Base-by-base conservation (phyloP, 2,797 vertebrate genomes). In the Pangasius mekongensis region DNA sequence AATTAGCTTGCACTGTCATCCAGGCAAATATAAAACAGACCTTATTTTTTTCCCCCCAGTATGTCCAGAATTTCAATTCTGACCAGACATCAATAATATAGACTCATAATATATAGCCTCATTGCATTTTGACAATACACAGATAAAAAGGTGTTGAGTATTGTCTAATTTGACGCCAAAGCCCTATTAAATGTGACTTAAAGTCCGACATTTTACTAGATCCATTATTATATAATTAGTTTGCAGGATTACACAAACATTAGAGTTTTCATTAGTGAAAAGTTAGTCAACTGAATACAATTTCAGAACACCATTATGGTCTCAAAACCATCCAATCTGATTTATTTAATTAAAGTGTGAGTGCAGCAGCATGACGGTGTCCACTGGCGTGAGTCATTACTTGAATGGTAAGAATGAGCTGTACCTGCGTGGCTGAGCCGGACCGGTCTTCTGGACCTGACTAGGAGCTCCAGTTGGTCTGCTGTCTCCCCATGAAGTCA, bases 391-490 rank as follows among this genome's bases (percentile, higher is more conserved):
- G 11, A 56, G 18, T 24, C 18, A 81, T 24, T 24, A 81, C 54
- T 14, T 36, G 14, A 60, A 18, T 0, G 2, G 11, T 24, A 3
- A 22, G 56, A 81, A 81, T 3, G 11, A 0, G 14, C 6, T 13
- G 24, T 90, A 96, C 96, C 96, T 95, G 92, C 90, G 87, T 86
- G 94, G 94, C 56, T 94, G 93, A 18, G 91, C 88, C 85, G 91
- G 88, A 43, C 78, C 3, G 0, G 54, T 47, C 11, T 16, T 92
- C 60, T 85, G 93, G 9, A 89, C 30, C 54, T 88, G 90, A 62
- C 60, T 83, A 5, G 84, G 73, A 8, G 39, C 85, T 20, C 24
- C 86, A 49, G 67, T 7, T 1, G 89, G 49, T 66, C 14, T 49
- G n/a, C 30, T 16, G 24, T 58, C 20, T 0, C 91, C 94, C 96